phyloP scores from a whole-genome alignment of 92 coral and sea anemone species.

The Heteractis magnifica region DNA sequence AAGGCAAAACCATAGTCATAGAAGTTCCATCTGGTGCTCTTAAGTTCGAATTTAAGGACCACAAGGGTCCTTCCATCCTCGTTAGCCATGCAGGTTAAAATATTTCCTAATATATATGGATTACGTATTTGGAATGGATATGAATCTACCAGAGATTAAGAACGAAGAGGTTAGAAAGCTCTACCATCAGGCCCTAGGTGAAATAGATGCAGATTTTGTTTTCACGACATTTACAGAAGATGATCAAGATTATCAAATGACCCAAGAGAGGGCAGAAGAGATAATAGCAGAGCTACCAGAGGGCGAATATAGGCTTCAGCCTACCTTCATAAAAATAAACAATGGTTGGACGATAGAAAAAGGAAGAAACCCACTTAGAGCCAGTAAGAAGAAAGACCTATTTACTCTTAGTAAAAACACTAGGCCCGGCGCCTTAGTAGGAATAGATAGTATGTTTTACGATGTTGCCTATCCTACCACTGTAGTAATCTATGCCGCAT shows the following conservation, averaged over 20 bases:
- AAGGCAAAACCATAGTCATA: no score
- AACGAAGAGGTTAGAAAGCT: neutral
- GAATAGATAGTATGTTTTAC: neutral
- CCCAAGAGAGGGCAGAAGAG: neutral
- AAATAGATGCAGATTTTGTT: neutral
- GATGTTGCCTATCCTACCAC: slow-evolving; percentile 2
- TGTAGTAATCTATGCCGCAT: neutral
- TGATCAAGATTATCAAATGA: neutral
- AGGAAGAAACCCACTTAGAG: neutral
- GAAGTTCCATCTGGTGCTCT: no score
- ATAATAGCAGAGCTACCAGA: no score
- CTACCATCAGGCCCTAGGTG: neutral
- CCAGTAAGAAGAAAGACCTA: neutral
- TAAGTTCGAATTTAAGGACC: no score
- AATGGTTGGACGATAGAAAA: neutral
- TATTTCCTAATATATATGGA: no score
- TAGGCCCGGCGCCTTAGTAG: neutral
- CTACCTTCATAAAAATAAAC: no score
- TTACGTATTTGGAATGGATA: no score
- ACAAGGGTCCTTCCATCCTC: no score
- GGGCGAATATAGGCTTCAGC: no score
- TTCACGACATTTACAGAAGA: no score
- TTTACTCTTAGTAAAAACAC: neutral
- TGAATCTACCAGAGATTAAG: neutral
- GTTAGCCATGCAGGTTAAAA: no score